These are phyloP conservation scores for Philereme vetulata DNA, from an alignment of 2,888 invertebrate genomes.

Conservation along the genomic window DNA sequence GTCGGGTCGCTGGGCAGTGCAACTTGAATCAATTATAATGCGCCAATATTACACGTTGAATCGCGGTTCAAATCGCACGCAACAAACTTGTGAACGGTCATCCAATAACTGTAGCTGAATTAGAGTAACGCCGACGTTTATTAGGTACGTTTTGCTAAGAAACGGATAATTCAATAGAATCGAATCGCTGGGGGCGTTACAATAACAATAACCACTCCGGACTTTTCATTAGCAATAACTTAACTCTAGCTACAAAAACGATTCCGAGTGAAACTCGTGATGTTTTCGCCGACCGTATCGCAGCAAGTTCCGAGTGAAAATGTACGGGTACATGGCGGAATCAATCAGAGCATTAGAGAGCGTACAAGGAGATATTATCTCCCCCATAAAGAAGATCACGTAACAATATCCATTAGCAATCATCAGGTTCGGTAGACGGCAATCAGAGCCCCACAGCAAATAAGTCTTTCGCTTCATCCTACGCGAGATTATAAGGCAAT, in stretches of 20 bases:
- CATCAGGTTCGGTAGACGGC: slow-evolving; percentile 53
- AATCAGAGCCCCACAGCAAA: slow-evolving; percentile 52
- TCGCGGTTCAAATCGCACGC: slow-evolving; percentile 51
- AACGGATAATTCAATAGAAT: slow-evolving; percentile 51
- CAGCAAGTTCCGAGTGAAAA: slow-evolving; percentile 42
- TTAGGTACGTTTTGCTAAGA: slow-evolving; percentile 27
- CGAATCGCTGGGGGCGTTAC: slow-evolving; percentile 54
- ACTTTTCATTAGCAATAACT: slow-evolving; percentile 77
- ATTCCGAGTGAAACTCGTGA: slow-evolving; percentile 48
- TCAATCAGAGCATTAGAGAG: slow-evolving; percentile 45
- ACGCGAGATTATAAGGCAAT: slow-evolving; percentile 51
- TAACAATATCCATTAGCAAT: slow-evolving; percentile 66
- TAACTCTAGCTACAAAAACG: slow-evolving; percentile 56
- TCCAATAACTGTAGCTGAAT: slow-evolving; percentile 26
- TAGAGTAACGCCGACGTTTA: slow-evolving; percentile 16
- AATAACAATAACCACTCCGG: slow-evolving; percentile 63
- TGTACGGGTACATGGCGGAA: slow-evolving; percentile 39
- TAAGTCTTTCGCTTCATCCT: slow-evolving; percentile 49
- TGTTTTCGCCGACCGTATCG: slow-evolving; percentile 44
- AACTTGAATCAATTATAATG: slow-evolving; percentile 40
- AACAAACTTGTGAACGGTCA: slow-evolving; percentile 25
- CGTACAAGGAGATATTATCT: slow-evolving; percentile 43
- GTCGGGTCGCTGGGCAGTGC: slow-evolving; percentile 54
- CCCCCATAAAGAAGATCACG: slow-evolving; percentile 48
- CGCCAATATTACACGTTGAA: slow-evolving; percentile 43